Conservation (phyloP, 2,797 vertebrate species). For the Ibycter americanus region DNA sequence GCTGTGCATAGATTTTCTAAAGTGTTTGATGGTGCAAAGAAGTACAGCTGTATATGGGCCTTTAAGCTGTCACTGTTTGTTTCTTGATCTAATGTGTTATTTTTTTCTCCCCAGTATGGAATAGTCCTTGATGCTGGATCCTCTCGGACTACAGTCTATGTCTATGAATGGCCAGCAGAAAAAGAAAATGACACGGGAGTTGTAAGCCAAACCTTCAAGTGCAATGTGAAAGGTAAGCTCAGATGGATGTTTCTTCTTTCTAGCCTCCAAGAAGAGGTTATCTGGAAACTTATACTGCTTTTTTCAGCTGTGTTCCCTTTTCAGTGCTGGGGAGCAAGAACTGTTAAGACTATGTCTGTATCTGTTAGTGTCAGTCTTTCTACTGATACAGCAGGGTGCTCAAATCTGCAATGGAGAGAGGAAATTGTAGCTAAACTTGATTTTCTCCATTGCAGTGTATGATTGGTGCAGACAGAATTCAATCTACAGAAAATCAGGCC, state of each 20-base stretch:
- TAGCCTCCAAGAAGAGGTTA: background rate
- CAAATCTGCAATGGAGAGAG: background rate
- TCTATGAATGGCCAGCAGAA: constrained; percentile 93
- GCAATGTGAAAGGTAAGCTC: constrained; percentile 84
- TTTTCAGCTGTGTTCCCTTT: background rate
- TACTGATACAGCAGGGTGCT: background rate
- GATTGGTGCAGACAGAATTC: background rate
- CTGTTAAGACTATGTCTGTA: background rate
- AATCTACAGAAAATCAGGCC: background rate
- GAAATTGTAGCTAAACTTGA: background rate
- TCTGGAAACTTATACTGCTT: background rate
- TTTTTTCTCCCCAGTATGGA: constrained; percentile 83
- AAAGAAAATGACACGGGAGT: constrained; percentile 94
- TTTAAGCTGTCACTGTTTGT: background rate
- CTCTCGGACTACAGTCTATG: constrained; percentile 88
- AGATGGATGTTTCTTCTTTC: background rate
- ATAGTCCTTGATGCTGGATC: constrained; percentile 95
- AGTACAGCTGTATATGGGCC: background rate
- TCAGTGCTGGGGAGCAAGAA: background rate
- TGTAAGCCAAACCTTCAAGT: constrained; percentile 84
- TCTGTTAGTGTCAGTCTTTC: background rate
- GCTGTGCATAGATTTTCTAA: background rate
- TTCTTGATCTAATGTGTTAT: background rate
- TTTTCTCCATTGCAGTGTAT: background rate
- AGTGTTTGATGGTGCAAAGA: background rate